Conservation (phyloP, 2,113 vertebrate genomes). For the Dromiciops gliroides region DNA sequence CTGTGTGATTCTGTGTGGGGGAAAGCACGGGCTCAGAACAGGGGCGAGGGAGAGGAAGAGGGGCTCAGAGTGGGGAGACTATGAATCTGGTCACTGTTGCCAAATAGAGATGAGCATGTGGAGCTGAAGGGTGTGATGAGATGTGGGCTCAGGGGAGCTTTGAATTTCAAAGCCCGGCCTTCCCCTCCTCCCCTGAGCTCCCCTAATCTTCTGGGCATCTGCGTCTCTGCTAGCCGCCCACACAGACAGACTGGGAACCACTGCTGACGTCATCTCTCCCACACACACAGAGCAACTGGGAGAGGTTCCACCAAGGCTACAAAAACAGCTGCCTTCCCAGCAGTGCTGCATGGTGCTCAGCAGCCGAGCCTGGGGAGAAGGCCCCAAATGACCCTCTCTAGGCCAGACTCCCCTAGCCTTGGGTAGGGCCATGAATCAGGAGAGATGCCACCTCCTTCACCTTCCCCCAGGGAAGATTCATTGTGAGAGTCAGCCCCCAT, state of each 20-base stretch:
- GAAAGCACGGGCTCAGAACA: not conserved
- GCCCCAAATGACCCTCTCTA: not conserved
- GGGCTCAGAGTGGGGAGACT: not conserved
- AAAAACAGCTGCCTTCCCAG: not conserved
- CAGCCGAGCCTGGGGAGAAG: not conserved
- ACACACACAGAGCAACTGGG: accelerated
- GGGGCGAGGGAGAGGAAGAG: not conserved
- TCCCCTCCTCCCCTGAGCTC: not conserved
- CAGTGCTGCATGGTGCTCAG: not conserved
- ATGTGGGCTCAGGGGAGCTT: not conserved
- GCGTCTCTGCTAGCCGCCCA: not conserved
- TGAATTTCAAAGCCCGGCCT: too few species aligned
- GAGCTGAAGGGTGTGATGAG: not conserved
- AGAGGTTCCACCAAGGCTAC: not conserved
- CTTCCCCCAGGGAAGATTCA: not conserved
- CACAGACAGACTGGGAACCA: not conserved
- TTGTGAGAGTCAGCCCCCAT: not conserved
- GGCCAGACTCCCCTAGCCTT: not conserved
- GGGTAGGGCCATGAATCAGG: not conserved
- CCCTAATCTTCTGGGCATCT: not conserved
- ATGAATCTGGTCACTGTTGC: not conserved
- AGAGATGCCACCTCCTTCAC: constrained; percentile 27
- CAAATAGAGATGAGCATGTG: not conserved
- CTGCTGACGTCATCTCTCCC: not conserved
- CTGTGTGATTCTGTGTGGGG: not conserved